Evolutionary conservation across 2,888 invertebrate genomes (phyloP).

Genomic region (Limnephilus rhombicus): DNA sequence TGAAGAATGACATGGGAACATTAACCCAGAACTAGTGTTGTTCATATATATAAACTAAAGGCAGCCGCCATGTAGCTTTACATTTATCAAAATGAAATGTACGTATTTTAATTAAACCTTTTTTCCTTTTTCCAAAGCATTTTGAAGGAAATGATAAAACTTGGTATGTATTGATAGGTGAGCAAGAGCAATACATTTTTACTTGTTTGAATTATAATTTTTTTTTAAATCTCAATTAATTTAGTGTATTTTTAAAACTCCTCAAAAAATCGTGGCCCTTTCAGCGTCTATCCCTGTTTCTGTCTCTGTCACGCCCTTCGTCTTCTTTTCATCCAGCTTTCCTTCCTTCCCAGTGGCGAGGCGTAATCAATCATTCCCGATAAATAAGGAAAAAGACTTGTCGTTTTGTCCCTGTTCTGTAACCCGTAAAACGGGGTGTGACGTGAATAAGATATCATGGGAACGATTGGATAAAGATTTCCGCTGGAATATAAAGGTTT

Average conservation of each 20-base stretch:
- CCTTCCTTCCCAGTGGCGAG: neutral
- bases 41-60: no score
- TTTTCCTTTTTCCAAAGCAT: no score
- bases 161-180: no score
- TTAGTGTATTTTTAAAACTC: neutral
- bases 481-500: conserved; percentile 3
- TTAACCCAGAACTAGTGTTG: no score
- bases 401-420: conserved; percentile 46
- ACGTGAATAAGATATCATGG: conserved; percentile 44
- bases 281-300: neutral
- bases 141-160: no score
- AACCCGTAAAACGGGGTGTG: conserved; percentile 43
- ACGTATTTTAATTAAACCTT: no score
- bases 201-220: no score
- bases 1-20: no score
- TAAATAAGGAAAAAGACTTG: conserved; percentile 61
- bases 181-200: no score
- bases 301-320: conserved; percentile 18
- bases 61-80: no score
- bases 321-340: neutral
- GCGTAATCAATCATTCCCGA: conserved; percentile 63
- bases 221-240: no score
- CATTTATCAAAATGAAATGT: no score
- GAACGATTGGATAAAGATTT: conserved; percentile 45
- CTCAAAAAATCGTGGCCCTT: neutral